Evolutionary conservation across 2,888 invertebrate genomes (phyloP), one percentile per base, ranked within the genome.

Genomic region (Agonopterix heracliana): DNA sequence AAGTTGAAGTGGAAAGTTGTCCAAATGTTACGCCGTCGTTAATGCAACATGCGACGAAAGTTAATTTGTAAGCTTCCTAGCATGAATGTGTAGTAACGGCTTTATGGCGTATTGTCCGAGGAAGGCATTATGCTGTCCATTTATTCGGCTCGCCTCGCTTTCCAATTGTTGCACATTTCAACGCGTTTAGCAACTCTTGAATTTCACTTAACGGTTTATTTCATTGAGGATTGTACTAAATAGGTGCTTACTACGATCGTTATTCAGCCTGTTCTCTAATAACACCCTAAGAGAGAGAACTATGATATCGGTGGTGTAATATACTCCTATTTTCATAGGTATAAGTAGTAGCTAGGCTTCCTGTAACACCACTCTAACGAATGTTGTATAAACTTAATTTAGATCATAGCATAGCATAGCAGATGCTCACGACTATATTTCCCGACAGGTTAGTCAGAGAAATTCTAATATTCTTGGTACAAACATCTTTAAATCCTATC

Each of bases 71-170:
- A 59, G 59, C 58, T 57, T 59, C 54, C 55, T 54, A 45, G 46
- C 48, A 46, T 54, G 45, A 50, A 44, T 47, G 55, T 54, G 57
- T 59, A 62, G 66, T 64, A 61, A 60, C 64, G 58, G 63, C 64
- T 65, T 64, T 63, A 68, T 62, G 63, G 64, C 59, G 61, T 59
- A 73, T 75, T 74, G 67, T 69, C 65, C 61, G 56, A 50, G 51
- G 51, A 60, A 60, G 57, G 60, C 64, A 65, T 68, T 68, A 65
- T 60, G 57, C 60, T 65, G 63, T 64, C 63, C 57, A 61, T 63
- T 56, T 68, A 70, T 68, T 63, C 60, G 52, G 62, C 60, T 47
- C n/a, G 63, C 68, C 68, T 66, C 57, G 64, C 61, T 64, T 68
- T 68, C 56, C 55, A 61, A 67, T 68, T 65, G 62, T 63, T 64